A percentile compares a stretch with the other conserved stretches of the same genome.
Evolutionary conservation across 2,888 invertebrate genomes (phyloP).

Genomic region (Rhagonycha lutea): DNA sequence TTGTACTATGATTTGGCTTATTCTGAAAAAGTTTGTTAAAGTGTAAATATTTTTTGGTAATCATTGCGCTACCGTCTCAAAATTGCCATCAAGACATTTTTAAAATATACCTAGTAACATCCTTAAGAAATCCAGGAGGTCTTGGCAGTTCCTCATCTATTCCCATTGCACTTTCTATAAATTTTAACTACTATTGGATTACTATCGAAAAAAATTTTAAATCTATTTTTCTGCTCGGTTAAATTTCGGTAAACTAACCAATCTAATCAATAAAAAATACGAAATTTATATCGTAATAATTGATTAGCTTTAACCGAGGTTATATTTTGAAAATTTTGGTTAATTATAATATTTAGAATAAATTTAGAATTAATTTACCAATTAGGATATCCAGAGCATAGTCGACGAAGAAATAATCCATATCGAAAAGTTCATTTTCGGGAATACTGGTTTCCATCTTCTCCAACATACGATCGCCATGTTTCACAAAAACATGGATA

Average conservation of each 20-base stretch:
- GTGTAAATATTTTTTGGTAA: too few relatives aligned
- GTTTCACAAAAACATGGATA: background rate
- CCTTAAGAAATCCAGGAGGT: constrained; percentile 7
- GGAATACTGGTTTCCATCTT: constrained; percentile 11
- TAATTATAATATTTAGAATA: background rate
- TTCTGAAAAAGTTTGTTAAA: background rate
- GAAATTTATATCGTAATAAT: too few relatives aligned
- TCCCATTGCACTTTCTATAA: background rate
- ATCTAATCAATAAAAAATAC: too few relatives aligned
- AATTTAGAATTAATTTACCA: constrained; percentile 50
- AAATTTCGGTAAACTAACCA: too few relatives aligned
- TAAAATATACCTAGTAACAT: constrained; percentile 5
- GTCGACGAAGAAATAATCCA: constrained; percentile 60
- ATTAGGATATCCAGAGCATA: constrained; percentile 68
- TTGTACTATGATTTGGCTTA: background rate
- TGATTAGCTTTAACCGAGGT: too few relatives aligned
- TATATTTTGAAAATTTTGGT: background rate
- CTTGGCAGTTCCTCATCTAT: background rate
- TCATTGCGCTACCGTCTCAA: too few relatives aligned
- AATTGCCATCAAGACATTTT: too few relatives aligned
- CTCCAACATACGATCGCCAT: background rate
- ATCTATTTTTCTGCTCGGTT: too few relatives aligned
- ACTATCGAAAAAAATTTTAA: too few relatives aligned
- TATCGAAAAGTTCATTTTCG: constrained; percentile 54
- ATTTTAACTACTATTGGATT: background rate